Evolutionary conservation across 2,797 vertebrate genomes (phyloP), one percentile per base, ranked within the genome.

Genomic region (Mus spretus): DNA sequence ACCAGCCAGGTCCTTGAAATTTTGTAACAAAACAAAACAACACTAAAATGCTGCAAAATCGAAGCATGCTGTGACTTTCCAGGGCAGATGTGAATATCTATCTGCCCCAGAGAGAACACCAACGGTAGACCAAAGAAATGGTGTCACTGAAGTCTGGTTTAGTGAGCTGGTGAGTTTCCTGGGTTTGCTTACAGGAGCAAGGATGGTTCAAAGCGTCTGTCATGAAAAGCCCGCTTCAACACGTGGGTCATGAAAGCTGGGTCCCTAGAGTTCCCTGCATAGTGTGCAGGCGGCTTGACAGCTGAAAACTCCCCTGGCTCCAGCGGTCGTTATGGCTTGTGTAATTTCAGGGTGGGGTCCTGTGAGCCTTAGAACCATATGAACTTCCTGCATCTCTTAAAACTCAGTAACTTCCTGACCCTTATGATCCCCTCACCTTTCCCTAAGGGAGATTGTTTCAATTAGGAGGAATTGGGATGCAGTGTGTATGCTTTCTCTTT

Each of bases 401-500:
- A 34, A 59, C 44, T 57, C 26, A 44, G 55, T 44, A 75, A 28
- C 53, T 37, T 89, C 55, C n/a, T 44, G 55, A 47, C 3, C 14
- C 55, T 75, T 77, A 19, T 17, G 2, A 7, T 6, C 15, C 85
- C 6, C 37, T 44, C 17, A 13, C 15, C 37, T 61, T 7, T 10
- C 55, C 2, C 22, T 20, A 75, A 3, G 50, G 37, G 22, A 50
- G 65, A 37, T 24, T 5, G 84, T 72, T 87, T 31, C 14, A 57
- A 20, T 57, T 20, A 37, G 50, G 24, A 44, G 26, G 26, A 44
- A 44, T 31, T 40, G 37, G 10, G 1, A 22, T 26, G 19, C 37
- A 34, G 75, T 15, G 11, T 2, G n/a, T 19, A 8, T 99, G 47
- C 98, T 98, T 96, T 99, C 99, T 96, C 99, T 99, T 59, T 99